Evolutionary conservation across 2,797 vertebrate genomes (phyloP), one percentile per base, ranked within the genome.

Genomic region (Tympanoctomys barrerae): DNA sequence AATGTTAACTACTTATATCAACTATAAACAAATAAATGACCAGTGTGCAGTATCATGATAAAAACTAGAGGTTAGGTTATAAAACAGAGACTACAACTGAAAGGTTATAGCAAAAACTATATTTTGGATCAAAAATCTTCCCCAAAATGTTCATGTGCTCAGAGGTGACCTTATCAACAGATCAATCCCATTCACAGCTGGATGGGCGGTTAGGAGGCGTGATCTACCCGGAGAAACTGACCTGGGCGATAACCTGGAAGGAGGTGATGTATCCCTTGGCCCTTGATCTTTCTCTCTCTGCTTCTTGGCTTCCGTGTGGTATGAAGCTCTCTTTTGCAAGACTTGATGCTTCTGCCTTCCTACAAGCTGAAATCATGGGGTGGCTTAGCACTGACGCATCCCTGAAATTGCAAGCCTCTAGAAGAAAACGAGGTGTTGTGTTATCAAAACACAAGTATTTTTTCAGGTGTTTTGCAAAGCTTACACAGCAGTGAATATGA

Each of bases 1-100:
- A 84, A 85, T 81, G 1, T 75, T 91, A 80, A 46, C 12, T 79
- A 80, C 4, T 49, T 89, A 42, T 1, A 91, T 86, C 61, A 66
- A 66, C n/a, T 39, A 66, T 61, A 92, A 94, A 24, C 84, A 94
- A 90, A 36, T 77, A 88, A 71, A 57, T 68, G 31, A 46, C 12
- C 12, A 89, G 22, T 1, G 2, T 42, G 7, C 42, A 3, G 0
- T 0, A 2, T 68, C 61, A 36, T 77, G 12, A 2, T 31, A 54
- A 39, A 86, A 92, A 39, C 24, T 85, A 42, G 68, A 57, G 7
- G 13, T 52, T 57, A 19, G 52, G 13, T 10, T 94, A 52, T 31
- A 90, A 80, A 95, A 64, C 1, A 82, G 6, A 68, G 4, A 57
- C 1, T 42, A 77, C 85, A 85, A 75, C 28, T 54, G 11, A 94